Evolutionary conservation across 2,113 vertebrate genomes (phyloP).

Genomic region (human (Homo sapiens)): DNA sequence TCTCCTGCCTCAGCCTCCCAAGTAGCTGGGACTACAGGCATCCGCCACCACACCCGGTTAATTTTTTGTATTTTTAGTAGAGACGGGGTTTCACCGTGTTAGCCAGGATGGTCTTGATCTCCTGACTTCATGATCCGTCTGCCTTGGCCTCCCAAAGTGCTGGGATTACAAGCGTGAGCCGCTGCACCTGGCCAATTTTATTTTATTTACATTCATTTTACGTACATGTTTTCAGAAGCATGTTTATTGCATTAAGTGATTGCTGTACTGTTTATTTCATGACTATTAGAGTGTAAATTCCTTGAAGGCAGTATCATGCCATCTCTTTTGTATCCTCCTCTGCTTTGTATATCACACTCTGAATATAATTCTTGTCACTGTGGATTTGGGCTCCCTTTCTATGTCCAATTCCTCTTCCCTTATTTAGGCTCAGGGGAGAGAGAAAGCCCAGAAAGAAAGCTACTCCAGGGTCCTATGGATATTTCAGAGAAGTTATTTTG

Average conservation of each 20-base stretch:
- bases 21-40: too few relatives aligned
- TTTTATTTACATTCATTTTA: conserved; percentile 13
- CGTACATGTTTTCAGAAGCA: background rate
- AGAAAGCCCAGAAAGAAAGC: conserved; percentile 53
- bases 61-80: too few relatives aligned
- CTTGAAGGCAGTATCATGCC: background rate
- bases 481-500: conserved; percentile 81
- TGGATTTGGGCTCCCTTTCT: background rate
- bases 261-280: background rate
- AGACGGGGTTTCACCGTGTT: too few relatives aligned
- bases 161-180: too few relatives aligned
- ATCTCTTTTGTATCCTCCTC: background rate
- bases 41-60: too few relatives aligned
- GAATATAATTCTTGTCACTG: background rate
- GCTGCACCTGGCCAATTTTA: background rate
- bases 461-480: background rate
- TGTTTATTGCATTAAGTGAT: background rate
- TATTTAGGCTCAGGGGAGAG: conserved; percentile 50
- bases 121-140: too few relatives aligned
- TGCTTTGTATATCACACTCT: background rate
- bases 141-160: too few relatives aligned
- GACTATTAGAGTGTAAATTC: background rate
- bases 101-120: too few relatives aligned
- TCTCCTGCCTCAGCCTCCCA: too few relatives aligned
- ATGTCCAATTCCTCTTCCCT: background rate